Conservation (phyloP, 1,140 invertebrate species). For the Hermetia illucens region DNA sequence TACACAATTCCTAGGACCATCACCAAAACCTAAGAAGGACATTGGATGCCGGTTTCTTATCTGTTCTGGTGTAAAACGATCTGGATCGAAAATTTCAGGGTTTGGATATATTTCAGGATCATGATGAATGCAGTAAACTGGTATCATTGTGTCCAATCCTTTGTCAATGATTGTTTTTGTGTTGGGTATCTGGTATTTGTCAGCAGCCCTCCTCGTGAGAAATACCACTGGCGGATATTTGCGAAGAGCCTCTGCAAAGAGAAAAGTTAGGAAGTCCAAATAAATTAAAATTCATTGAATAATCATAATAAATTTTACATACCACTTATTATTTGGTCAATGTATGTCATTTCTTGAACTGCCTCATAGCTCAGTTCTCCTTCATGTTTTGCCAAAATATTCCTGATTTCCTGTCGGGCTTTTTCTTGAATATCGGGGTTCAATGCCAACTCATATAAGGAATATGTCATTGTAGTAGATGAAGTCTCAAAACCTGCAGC, state of each 20-base stretch:
- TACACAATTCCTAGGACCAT: conserved; percentile 24
- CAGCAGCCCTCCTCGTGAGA: conserved; percentile 28
- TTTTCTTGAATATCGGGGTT: conserved; percentile 34
- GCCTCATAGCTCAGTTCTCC: conserved; percentile 28
- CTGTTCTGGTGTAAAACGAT: conserved; percentile 44
- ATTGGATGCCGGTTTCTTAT: conserved; percentile 28
- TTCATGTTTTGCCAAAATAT: conserved; percentile 21
- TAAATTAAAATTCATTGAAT: too few relatives aligned
- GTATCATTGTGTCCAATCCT: conserved; percentile 24
- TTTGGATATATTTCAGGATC: conserved; percentile 39
- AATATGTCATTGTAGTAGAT: conserved; percentile 31
- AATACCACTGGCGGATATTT: conserved; percentile 36
- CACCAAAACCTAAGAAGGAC: conserved; percentile 45
- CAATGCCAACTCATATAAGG: conserved; percentile 35
- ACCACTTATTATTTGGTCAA: conserved; percentile 21
- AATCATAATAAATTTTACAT: too few relatives aligned
- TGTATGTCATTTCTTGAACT: conserved; percentile 16
- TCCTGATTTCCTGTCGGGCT: conserved; percentile 33
- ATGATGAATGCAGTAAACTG: conserved; percentile 28
- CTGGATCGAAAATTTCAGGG: conserved; percentile 49
- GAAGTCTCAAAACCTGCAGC: conserved; percentile 38
- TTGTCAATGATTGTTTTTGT: conserved; percentile 28
- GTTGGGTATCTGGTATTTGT: conserved; percentile 30
- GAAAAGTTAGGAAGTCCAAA: background rate
- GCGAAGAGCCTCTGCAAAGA: conserved; percentile 35